phyloP scores from a whole-genome alignment of 2,797 vertebrate genomes.

The Falco naumanni region DNA sequence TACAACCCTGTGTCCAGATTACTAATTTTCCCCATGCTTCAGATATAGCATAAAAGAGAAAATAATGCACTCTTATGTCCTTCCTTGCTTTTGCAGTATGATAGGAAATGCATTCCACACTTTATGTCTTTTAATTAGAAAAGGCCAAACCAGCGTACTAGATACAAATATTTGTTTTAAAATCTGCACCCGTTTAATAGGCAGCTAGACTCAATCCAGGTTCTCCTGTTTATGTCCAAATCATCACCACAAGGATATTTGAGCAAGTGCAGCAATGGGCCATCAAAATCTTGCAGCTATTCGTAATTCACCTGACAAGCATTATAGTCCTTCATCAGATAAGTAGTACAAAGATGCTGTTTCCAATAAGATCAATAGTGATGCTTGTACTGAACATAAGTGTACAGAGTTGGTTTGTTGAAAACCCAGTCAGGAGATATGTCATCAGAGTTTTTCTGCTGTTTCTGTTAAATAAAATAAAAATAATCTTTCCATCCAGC shows the following conservation, averaged over 20 bases:
- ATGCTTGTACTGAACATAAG: background rate
- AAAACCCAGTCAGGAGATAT: background rate
- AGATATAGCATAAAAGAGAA: background rate
- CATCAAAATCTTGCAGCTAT: background rate
- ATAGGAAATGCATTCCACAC: background rate
- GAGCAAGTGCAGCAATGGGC: background rate
- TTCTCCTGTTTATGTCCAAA: background rate
- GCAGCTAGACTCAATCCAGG: background rate
- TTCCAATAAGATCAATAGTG: background rate
- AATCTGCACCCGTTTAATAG: background rate
- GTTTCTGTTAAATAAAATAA: background rate
- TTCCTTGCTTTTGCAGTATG: background rate
- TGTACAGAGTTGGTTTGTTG: background rate
- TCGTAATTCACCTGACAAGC: background rate
- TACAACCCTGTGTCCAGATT: background rate
- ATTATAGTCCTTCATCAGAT: background rate
- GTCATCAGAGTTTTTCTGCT: background rate
- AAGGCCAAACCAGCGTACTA: background rate
- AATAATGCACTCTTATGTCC: background rate
- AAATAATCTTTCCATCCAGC: background rate
- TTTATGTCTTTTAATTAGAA: background rate
- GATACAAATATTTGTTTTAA: background rate
- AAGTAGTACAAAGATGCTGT: background rate
- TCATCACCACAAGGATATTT: background rate
- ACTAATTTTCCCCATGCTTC: accelerated